Base-by-base conservation (phyloP, 2,113 vertebrate genomes). In the Onychostoma macrolepis region DNA sequence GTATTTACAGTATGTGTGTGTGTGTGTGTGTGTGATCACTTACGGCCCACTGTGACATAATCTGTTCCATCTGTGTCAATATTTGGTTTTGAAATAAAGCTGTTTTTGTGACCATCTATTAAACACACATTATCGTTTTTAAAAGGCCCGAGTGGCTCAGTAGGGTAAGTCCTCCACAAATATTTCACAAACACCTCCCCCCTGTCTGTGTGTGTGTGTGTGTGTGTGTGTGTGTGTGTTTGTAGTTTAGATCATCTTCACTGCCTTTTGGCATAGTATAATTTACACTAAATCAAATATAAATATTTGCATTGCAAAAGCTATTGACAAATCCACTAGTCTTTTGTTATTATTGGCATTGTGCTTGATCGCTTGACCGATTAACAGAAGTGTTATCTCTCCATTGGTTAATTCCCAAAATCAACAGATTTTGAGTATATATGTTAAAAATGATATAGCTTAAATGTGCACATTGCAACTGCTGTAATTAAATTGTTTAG, bases 41-140 rank as follows among this genome's bases (percentile, higher is more conserved):
- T 28, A 61, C 12, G 72, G 38, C 69, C 78, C 30, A 45, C 58
- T 61, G 86, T 67, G 87, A 87, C 80, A 89, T 87, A 90, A 89
- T 91, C 36, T 84, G 82, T 41, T 81, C 85, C 87, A 92, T 90
- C 88, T 90, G 91, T 77, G 1, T 33, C 1, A 78, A 80, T 63
- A 24, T 85, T 88, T 87, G 82, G 41, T 87, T 76, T 36, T 83
- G 56, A 89, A 87, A 88, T 88, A 63, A 48, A 30, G 38, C 85
- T 61, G 76, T 84, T 84, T 71, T 83, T 87, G 78, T 76, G 41
- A 84, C 36, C 85, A 88, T 78, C 67, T 75, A 48, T 85, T 53
- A 85, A 72, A 50, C 21, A 81, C 28, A 43, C 74, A 28, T 65
- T 43, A 80, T 71, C 36, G 63, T 63, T 84, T 61, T 86, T 43